phyloP scores from a whole-genome alignment of 2,113 vertebrate species.

The Phrynocephalus versicolor region DNA sequence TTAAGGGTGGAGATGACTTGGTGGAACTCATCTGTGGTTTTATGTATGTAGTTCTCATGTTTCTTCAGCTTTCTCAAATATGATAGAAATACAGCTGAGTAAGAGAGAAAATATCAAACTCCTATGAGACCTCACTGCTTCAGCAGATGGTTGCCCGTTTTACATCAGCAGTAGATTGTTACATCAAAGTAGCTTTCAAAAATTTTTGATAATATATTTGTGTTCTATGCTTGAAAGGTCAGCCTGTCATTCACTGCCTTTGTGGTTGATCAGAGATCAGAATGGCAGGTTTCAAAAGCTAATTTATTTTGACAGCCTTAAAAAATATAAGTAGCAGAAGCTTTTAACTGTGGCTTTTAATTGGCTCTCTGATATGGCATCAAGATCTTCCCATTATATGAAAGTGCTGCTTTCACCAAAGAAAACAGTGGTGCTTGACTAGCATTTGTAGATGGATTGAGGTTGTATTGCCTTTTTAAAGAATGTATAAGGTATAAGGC shows the following conservation, averaged over 20 bases:
- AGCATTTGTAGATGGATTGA: neutral
- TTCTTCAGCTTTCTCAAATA: conserved; percentile 31
- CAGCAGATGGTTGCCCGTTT: conserved; percentile 9
- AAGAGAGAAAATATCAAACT: conserved; percentile 32
- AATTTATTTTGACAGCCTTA: conserved; percentile 33
- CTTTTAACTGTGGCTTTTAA: conserved; percentile 49
- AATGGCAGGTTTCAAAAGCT: neutral
- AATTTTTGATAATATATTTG: neutral
- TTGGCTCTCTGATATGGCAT: conserved; percentile 17
- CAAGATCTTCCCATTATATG: conserved; percentile 8
- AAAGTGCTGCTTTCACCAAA: neutral
- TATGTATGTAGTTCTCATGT: conserved; percentile 40
- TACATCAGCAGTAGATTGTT: neutral
- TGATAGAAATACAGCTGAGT: conserved; percentile 46
- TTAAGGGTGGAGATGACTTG: conserved; percentile 47
- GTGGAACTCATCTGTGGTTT: conserved; percentile 27
- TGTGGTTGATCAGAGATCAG: conserved; percentile 6
- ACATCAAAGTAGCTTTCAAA: neutral
- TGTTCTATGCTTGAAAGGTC: neutral
- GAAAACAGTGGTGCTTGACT: conserved; percentile 19
- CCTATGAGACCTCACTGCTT: conserved; percentile 22
- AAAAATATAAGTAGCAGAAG: conserved; percentile 8
- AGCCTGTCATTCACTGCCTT: conserved; percentile 12
- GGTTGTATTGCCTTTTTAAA: neutral
- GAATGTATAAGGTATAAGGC: neutral